Evolutionary conservation across 1,140 invertebrate species (phyloP).

Genomic region (Asbolus verrucosus): DNA sequence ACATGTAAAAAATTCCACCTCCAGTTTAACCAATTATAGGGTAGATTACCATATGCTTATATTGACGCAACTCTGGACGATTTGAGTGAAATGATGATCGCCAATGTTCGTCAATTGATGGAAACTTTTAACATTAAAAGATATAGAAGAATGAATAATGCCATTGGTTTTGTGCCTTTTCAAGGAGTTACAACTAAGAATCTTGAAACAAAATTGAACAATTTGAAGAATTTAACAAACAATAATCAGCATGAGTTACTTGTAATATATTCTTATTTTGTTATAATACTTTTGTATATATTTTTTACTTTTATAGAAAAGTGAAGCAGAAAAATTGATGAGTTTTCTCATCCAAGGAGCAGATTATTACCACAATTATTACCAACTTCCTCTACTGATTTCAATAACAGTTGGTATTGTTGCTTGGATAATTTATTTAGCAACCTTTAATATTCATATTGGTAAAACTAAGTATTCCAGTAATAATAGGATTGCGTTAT

Average conservation of each 20-base stretch:
- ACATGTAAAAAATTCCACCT: too few species aligned
- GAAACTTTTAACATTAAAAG: constrained; percentile 56
- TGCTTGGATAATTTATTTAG: constrained; percentile 58
- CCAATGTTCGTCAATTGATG: constrained; percentile 54
- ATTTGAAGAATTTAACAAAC: background rate
- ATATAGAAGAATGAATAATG: constrained; percentile 83
- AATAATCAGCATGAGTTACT: background rate
- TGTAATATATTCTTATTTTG: background rate
- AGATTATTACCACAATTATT: constrained; percentile 60
- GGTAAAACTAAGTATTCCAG: background rate
- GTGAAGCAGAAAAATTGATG: constrained; percentile 50
- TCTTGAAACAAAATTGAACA: constrained; percentile 38
- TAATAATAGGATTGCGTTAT: background rate
- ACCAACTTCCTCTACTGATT: constrained; percentile 56
- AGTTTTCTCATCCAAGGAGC: constrained; percentile 51
- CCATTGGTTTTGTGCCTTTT: constrained; percentile 85
- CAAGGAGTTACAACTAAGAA: constrained; percentile 62
- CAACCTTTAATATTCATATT: constrained; percentile 24
- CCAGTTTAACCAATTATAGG: too few species aligned
- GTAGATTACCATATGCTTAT: constrained; percentile 77
- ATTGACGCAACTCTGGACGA: constrained; percentile 89
- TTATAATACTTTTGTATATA: background rate
- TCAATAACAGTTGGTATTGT: constrained; percentile 55
- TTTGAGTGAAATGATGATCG: constrained; percentile 68
- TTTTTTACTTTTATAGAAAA: constrained; percentile 25